Percentiles rank a stretch among this genome's conserved stretches.
Conservation (phyloP, 1,140 invertebrate species). For the Notospermus geniculatus region DNA sequence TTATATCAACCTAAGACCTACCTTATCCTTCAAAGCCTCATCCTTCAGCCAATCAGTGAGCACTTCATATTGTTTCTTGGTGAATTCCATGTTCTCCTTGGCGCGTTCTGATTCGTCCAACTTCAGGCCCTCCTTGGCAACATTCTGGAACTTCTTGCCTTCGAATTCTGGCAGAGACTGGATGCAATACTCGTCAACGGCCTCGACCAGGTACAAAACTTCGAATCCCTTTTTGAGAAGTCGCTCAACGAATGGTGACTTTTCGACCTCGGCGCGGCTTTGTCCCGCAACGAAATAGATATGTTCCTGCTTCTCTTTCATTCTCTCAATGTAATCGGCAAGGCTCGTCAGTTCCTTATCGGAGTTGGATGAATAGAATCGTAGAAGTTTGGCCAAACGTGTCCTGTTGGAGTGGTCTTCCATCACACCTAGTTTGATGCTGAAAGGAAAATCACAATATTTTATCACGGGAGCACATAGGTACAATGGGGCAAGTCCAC, state of each 20-base stretch:
- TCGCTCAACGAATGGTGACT: conserved; percentile 93
- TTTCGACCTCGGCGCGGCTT: conserved; percentile 81
- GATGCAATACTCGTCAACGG: conserved; percentile 97
- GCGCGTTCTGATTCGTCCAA: conserved; percentile 75
- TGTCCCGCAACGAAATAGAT: conserved; percentile 97
- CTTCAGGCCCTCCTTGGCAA: conserved; percentile 96
- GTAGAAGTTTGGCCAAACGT: conserved; percentile 88
- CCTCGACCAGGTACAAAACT: conserved; percentile 92
- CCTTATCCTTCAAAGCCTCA: conserved; percentile 78
- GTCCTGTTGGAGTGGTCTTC: conserved; percentile 96
- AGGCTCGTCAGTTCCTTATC: conserved; percentile 71
- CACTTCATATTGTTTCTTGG: conserved; percentile 84
- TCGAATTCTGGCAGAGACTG: conserved; percentile 98
- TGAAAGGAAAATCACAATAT: conserved; percentile 41
- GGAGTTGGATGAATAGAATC: conserved; percentile 83
- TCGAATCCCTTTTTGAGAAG: conserved; percentile 93
- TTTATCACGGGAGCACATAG: no score
- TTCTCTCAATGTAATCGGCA: conserved; percentile 87
- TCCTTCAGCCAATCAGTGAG: conserved; percentile 89
- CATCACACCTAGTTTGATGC: conserved; percentile 94
- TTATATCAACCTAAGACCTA: conserved; percentile 44
- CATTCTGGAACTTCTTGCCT: conserved; percentile 99
- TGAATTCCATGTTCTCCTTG: conserved; percentile 77
- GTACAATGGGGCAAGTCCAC: no score
- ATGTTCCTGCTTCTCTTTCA: conserved; percentile 95